A percentile compares a stretch with the other conserved stretches of the same genome.
phyloP scores from a whole-genome alignment of 1,140 invertebrate genomes.

The Philaenus spumarius region DNA sequence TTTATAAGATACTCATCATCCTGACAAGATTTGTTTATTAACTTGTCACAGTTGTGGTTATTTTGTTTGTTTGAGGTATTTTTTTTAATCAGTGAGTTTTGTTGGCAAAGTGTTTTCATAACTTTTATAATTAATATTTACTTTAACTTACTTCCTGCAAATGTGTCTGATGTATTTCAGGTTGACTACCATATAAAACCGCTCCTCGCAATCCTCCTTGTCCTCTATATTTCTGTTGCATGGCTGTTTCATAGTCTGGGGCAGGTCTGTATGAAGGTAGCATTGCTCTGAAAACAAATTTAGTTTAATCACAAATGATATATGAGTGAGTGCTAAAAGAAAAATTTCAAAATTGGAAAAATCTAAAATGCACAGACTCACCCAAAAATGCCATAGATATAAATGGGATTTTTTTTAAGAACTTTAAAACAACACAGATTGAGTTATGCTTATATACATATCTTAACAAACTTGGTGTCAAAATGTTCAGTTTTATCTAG shows the following conservation, averaged over 20 bases:
- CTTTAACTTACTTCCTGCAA: constrained; percentile 32
- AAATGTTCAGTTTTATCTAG: no score
- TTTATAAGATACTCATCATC: no score
- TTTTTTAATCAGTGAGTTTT: constrained; percentile 37
- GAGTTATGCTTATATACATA: background rate
- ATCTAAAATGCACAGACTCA: no score
- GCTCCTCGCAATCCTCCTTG: constrained; percentile 17
- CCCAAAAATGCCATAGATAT: background rate
- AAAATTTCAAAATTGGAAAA: no score
- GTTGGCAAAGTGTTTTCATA: no score
- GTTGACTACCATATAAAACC: constrained; percentile 53
- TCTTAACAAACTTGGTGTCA: background rate
- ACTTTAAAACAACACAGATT: background rate
- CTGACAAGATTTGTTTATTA: no score
- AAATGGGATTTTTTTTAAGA: no score
- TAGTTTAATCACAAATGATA: background rate
- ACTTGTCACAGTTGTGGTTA: no score
- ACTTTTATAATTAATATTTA: no score
- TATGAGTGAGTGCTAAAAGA: background rate
- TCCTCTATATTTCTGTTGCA: constrained; percentile 59
- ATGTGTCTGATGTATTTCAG: constrained; percentile 50
- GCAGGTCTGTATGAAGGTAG: constrained; percentile 85
- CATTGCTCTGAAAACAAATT: constrained; percentile 48
- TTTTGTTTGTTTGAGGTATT: no score
- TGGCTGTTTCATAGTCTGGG: constrained; percentile 89